Evolutionary conservation across 2,888 invertebrate species (phyloP).

Genomic region (Arenicola marina): DNA sequence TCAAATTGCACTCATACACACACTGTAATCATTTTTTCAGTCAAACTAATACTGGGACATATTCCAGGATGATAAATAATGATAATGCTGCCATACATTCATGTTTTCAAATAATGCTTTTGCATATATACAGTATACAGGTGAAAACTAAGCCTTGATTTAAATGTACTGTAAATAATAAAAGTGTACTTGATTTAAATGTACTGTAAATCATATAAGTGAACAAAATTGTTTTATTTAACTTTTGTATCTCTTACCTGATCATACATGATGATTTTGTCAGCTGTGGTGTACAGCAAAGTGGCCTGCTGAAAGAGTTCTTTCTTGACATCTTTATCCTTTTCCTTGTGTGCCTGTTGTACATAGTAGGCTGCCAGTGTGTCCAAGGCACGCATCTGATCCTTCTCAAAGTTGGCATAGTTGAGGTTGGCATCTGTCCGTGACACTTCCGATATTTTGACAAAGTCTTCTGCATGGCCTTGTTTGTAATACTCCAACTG

Average conservation of each 20-base stretch:
- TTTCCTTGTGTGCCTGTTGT: constrained; percentile 78
- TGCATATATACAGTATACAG: too few species aligned
- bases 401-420: constrained; percentile 82
- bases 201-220: too few species aligned
- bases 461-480: constrained; percentile 88
- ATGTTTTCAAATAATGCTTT: too few species aligned
- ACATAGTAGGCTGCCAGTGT: constrained; percentile 99
- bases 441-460: constrained; percentile 89
- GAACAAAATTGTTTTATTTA: too few species aligned
- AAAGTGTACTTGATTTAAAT: too few species aligned
- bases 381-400: constrained; percentile 96
- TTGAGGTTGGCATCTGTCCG: constrained; percentile 64
- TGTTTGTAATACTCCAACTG: constrained; percentile 97
- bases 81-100: too few species aligned
- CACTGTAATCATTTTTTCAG: background rate
- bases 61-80: background rate
- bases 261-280: constrained; percentile 99
- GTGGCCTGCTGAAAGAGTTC: constrained; percentile 92
- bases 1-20: background rate
- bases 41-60: background rate
- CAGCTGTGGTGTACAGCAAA: constrained; percentile 94
- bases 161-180: too few species aligned
- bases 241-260: constrained; percentile 73
- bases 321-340: constrained; percentile 87
- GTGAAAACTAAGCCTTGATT: too few species aligned